Conservation (phyloP, 2,797 vertebrate genomes). For the Otolemur crassicaudatus region DNA sequence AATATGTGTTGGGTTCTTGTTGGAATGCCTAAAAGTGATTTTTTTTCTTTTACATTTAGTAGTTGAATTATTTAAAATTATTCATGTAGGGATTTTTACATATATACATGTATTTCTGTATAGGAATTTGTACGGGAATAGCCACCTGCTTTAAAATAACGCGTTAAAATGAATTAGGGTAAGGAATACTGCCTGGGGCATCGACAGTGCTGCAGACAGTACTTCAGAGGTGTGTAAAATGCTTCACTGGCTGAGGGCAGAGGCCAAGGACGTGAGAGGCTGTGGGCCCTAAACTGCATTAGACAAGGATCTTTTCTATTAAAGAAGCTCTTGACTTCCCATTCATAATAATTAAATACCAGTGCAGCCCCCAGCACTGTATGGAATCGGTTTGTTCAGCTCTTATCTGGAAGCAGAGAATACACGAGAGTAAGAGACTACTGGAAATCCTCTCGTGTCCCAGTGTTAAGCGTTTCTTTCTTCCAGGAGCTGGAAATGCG, state of each 20-base stretch:
- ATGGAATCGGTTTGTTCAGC: constrained; percentile 28
- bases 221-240: neutral
- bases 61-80: constrained; percentile 56
- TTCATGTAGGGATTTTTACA: constrained; percentile 29
- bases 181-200: neutral
- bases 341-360: constrained; percentile 38
- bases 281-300: neutral
- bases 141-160: constrained; percentile 35
- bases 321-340: constrained; percentile 41
- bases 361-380: neutral
- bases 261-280: neutral
- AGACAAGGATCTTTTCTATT: neutral
- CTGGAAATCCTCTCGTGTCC: constrained; percentile 19
- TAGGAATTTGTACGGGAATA: neutral
- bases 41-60: constrained; percentile 40
- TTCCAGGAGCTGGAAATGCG: constrained; percentile 13
- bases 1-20: neutral
- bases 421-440: constrained; percentile 33
- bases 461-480: neutral
- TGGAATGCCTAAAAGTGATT: neutral
- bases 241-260: neutral
- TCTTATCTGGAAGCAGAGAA: constrained; percentile 52
- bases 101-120: neutral
- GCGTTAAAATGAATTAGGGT: constrained; percentile 25
- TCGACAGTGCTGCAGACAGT: neutral